phyloP scores from a whole-genome alignment of 1,140 invertebrate genomes.

The Adoxophyes honmai region DNA sequence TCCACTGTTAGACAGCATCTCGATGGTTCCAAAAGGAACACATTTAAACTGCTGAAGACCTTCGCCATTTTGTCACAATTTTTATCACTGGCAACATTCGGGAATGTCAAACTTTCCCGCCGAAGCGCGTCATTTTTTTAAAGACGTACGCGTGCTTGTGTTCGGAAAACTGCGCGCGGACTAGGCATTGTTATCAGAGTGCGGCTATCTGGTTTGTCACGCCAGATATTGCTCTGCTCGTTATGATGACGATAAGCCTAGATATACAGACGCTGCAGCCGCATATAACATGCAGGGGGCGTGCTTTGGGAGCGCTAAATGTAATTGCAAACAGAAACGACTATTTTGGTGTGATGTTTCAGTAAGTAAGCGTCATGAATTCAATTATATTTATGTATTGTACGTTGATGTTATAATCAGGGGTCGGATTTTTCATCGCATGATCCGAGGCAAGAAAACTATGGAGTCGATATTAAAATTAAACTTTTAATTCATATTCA shows the following conservation, averaged over 20 bases:
- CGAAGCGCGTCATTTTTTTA: slow-evolving; percentile 23
- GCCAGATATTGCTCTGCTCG: slow-evolving; percentile 55
- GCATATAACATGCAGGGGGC: not conserved
- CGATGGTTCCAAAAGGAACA: slow-evolving; percentile 52
- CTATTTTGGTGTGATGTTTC: no score
- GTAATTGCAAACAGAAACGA: no score
- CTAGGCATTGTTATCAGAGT: slow-evolving; percentile 56
- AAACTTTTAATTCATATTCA: no score
- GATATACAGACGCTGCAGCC: not conserved
- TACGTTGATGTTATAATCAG: no score
- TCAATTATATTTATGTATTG: no score
- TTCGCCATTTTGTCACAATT: slow-evolving; percentile 46
- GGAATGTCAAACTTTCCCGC: slow-evolving; percentile 25
- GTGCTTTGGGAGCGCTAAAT: not conserved
- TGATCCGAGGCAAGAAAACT: no score
- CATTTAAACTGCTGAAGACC: slow-evolving; percentile 60
- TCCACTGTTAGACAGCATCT: slow-evolving; percentile 60
- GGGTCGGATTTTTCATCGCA: no score
- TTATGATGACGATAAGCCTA: slow-evolving; percentile 55
- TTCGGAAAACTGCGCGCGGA: slow-evolving; percentile 22
- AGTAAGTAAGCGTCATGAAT: no score
- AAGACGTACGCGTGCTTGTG: slow-evolving; percentile 7
- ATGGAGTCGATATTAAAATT: no score
- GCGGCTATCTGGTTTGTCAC: slow-evolving; percentile 64
- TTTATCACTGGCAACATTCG: slow-evolving; percentile 25